phyloP scores from a whole-genome alignment of 2,113 vertebrate species.

The Syngnathus floridae region DNA sequence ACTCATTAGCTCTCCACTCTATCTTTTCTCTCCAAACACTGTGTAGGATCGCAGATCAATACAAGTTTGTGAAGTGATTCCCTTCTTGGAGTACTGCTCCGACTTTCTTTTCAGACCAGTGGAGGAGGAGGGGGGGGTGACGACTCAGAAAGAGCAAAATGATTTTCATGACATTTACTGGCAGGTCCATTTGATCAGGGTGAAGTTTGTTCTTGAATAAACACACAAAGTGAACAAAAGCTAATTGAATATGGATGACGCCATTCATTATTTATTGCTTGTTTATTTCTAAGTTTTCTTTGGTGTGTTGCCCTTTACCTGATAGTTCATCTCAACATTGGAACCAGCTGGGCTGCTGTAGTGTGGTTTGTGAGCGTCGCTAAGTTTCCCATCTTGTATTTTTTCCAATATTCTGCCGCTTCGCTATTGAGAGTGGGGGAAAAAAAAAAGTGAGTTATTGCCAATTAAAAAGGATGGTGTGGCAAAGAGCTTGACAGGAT shows the following conservation, averaged over 20 bases:
- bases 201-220: too few species aligned
- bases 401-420: neutral
- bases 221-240: too few species aligned
- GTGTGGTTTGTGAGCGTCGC: neutral
- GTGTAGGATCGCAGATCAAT: conserved; percentile 58
- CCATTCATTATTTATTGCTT: too few species aligned
- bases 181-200: too few species aligned
- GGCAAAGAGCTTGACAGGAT: conserved; percentile 12
- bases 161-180: too few species aligned
- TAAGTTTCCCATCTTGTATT: neutral
- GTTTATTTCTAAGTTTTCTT: too few species aligned
- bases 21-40: conserved; percentile 54
- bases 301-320: too few species aligned
- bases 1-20: conserved; percentile 52
- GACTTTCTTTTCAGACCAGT: conserved; percentile 2
- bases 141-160: too few species aligned
- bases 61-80: conserved; percentile 56
- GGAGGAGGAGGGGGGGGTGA: neutral
- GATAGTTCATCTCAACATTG: too few species aligned
- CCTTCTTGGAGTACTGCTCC: conserved; percentile 36
- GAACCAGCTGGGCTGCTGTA: too few species aligned
- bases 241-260: too few species aligned
- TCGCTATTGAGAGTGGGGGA: conserved; percentile 1
- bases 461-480: conserved; percentile 8
- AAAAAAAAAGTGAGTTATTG: conserved; percentile 14